Evolutionary conservation across 2,888 invertebrate species (phyloP).

Genomic region (Escarpia spicata): DNA sequence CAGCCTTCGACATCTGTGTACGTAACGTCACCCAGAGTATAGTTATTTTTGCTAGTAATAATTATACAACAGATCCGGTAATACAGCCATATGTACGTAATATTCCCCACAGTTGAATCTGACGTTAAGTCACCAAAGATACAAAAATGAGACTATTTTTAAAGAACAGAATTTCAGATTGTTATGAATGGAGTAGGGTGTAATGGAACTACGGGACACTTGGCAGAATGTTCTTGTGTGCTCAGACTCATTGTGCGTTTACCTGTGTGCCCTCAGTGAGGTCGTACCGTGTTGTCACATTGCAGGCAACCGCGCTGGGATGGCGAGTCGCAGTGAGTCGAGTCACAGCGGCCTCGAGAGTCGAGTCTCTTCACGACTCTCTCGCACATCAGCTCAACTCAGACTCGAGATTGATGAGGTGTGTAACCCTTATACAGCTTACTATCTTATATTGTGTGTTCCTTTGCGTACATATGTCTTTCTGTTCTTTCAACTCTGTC

Average conservation of each 20-base stretch:
- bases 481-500: neutral
- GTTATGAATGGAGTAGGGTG: too few relatives aligned
- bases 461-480: neutral
- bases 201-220: too few relatives aligned
- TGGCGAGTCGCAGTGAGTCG: slow-evolving; percentile 42
- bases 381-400: slow-evolving; percentile 55
- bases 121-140: too few relatives aligned
- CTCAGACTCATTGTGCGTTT: neutral
- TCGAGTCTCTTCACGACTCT: slow-evolving; percentile 52
- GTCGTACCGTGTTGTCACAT: neutral
- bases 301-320: slow-evolving; percentile 55
- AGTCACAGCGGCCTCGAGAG: slow-evolving; percentile 44
- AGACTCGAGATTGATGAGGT: slow-evolving; percentile 62
- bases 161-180: too few relatives aligned
- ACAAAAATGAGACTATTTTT: too few relatives aligned
- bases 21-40: too few relatives aligned
- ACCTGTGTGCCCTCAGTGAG: neutral
- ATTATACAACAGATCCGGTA: too few relatives aligned
- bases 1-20: too few relatives aligned
- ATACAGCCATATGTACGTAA: neutral
- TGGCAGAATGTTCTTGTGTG: neutral
- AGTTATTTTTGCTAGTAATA: too few relatives aligned
- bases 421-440: slow-evolving; percentile 20
- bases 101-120: too few relatives aligned
- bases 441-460: neutral